These are phyloP conservation scores for Amphiprion percula DNA, from an alignment of 2,113 vertebrate genomes.

Conservation along the genomic window DNA sequence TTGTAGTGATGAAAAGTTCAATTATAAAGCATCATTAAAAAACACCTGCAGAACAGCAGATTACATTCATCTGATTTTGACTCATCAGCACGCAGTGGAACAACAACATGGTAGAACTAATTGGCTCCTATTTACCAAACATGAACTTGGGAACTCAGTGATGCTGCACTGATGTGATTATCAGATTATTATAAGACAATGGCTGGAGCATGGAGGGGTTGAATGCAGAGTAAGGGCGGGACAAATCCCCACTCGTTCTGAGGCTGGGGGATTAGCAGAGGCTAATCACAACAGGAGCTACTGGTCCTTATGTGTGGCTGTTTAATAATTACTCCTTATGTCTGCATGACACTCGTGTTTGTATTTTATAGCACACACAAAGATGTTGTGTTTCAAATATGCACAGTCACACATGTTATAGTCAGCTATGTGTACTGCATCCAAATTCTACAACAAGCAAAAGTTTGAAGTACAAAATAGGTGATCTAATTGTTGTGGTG, in stretches of 20 bases:
- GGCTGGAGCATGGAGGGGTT: constrained; percentile 43
- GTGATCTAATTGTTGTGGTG: background rate
- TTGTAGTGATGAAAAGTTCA: background rate
- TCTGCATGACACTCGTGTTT: background rate
- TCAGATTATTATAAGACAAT: constrained; percentile 74
- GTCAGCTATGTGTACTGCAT: too few species aligned
- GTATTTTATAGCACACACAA: background rate
- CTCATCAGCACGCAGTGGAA: constrained; percentile 4
- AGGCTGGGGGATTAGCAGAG: constrained; percentile 72
- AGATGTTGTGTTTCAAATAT: background rate
- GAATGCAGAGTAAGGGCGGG: constrained; percentile 55
- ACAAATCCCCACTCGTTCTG: constrained; percentile 68
- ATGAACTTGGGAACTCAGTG: constrained; percentile 55
- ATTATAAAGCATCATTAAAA: background rate
- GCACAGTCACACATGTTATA: background rate
- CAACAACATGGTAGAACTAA: constrained; percentile 25
- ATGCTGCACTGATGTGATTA: constrained; percentile 81
- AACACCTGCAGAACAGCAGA: constrained; percentile 11
- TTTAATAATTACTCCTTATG: constrained; percentile 23
- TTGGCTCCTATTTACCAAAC: constrained; percentile 62
- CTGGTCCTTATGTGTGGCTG: constrained; percentile 41
- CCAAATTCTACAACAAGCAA: too few species aligned
- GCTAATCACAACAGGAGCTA: constrained; percentile 68
- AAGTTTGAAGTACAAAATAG: too few species aligned
- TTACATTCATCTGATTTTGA: constrained; percentile 8